A percentile compares a stretch with the other conserved stretches of the same genome.
Conservation (phyloP, 2,888 invertebrate species). For the Orthosia cruda region DNA sequence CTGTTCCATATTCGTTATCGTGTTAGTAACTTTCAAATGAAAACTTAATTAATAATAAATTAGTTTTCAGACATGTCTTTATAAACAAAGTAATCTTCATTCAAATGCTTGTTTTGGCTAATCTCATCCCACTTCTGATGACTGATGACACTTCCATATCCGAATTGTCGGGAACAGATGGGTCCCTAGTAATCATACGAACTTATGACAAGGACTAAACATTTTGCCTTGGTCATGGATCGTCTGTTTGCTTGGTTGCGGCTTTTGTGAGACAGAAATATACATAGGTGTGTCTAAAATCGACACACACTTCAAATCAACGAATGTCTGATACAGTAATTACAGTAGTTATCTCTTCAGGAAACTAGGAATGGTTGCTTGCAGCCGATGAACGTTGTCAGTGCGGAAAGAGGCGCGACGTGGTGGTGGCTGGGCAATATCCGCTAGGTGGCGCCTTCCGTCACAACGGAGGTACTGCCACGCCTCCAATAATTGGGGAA, state of each 20-base stretch:
- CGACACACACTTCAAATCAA: neutral
- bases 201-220: no score
- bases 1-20: neutral
- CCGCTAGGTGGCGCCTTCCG: constrained; percentile 62
- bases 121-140: neutral
- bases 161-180: neutral
- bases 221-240: no score
- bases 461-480: constrained; percentile 12
- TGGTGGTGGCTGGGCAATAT: constrained; percentile 65
- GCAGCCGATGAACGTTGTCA: constrained; percentile 43
- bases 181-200: no score
- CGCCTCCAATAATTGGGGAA: constrained; percentile 48
- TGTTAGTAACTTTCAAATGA: neutral
- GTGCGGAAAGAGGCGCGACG: constrained; percentile 53
- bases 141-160: neutral
- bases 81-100: neutral
- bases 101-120: neutral
- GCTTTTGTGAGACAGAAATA: no score
- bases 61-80: no score
- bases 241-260: no score
- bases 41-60: neutral
- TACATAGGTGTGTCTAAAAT: neutral
- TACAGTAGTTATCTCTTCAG: constrained; percentile 40
- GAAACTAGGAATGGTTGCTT: constrained; percentile 40
- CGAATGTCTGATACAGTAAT: constrained; percentile 48